These are phyloP conservation scores for Delichon dasypus DNA, from an alignment of 2,797 vertebrate genomes.

Conservation along the genomic window DNA sequence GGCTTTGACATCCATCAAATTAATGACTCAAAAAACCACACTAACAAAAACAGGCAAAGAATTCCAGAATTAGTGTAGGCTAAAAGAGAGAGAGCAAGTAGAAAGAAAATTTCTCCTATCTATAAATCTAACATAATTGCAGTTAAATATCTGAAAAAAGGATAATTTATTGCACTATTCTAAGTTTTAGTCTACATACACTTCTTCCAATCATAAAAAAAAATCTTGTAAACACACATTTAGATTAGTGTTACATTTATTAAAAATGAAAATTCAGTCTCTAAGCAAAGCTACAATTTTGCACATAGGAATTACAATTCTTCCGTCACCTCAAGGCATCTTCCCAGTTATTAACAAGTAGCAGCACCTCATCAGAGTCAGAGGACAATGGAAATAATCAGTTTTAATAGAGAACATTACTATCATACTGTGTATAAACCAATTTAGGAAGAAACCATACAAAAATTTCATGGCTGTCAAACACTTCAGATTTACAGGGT, in stretches of 20 bases:
- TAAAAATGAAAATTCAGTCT: neutral
- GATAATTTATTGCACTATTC: neutral
- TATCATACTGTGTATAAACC: neutral
- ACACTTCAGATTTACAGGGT: neutral
- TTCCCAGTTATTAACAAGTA: neutral
- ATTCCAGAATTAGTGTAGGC: neutral
- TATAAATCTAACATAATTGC: neutral
- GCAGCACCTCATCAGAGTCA: neutral
- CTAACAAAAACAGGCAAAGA: neutral
- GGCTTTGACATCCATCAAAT: neutral
- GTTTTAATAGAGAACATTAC: neutral
- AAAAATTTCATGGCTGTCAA: neutral
- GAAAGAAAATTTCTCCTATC: neutral
- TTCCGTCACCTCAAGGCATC: neutral
- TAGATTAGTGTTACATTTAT: neutral
- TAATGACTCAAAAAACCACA: neutral
- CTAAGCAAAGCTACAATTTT: neutral
- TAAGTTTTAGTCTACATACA: neutral
- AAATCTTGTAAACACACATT: neutral
- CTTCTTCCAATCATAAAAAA: neutral
- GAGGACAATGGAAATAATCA: neutral
- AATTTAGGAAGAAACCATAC: neutral
- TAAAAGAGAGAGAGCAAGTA: neutral
- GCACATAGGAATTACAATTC: neutral
- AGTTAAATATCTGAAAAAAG: neutral